Conservation (phyloP, 2,113 vertebrate species). For the Procavia capensis region DNA sequence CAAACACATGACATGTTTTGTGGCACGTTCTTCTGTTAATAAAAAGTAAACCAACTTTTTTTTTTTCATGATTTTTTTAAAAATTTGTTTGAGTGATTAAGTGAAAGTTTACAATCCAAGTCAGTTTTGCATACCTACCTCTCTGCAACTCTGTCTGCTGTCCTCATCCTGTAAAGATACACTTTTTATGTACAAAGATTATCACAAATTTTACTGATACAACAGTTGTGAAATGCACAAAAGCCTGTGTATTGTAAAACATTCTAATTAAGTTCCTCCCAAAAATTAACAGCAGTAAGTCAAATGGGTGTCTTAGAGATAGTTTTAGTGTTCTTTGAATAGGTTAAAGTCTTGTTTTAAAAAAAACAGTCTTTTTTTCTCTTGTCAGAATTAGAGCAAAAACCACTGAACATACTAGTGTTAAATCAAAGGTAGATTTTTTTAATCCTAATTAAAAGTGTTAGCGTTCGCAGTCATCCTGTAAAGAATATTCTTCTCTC, state of each 20-base stretch:
- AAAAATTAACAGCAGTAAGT: slow-evolving; percentile 2
- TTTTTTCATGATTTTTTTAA: too few species aligned
- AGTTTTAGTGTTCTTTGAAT: slow-evolving; percentile 34
- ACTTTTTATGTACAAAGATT: neutral
- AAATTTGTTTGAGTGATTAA: too few species aligned
- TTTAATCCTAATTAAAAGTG: slow-evolving; percentile 4
- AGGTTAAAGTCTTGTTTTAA: neutral
- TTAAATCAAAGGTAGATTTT: slow-evolving; percentile 13
- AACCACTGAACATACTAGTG: neutral
- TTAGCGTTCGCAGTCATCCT: neutral
- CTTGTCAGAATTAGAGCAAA: slow-evolving; percentile 33
- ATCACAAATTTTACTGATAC: neutral
- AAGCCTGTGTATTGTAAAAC: neutral
- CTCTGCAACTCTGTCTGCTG: too few species aligned
- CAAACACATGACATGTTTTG: neutral
- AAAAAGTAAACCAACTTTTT: slow-evolving; percentile 7
- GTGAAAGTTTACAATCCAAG: too few species aligned
- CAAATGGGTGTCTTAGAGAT: slow-evolving; percentile 9
- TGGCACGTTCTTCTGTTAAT: neutral
- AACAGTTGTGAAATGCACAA: neutral
- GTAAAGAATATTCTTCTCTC: neutral
- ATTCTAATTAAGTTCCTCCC: slow-evolving; percentile 29
- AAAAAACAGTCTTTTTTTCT: slow-evolving; percentile 9
- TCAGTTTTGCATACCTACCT: too few species aligned
- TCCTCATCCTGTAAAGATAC: too few species aligned